Evolutionary conservation across 2,888 invertebrate genomes (phyloP), one percentile per base, ranked within the genome.

Genomic region (Spilosoma lubricipeda): DNA sequence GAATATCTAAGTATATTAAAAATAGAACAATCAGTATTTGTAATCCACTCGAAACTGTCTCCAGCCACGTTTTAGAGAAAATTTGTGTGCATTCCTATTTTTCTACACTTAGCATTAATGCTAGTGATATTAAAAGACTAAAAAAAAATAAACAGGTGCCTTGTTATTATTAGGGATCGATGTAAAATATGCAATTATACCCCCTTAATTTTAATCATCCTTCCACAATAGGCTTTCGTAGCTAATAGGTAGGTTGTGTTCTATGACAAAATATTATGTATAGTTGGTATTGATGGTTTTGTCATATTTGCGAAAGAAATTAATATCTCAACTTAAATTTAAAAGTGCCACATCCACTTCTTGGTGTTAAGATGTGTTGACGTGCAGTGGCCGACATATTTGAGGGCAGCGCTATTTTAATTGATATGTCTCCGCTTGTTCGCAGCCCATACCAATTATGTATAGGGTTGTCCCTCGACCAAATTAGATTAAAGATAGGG

Each of bases 381-480:
- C 82, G 71, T 75, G 80, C 72, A 79, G 88, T 87, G 86, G 85
- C 85, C 76, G 80, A 83, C 88, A 87, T 88, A 85, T 83, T 83
- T 82, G 88, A 81, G 82, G 80, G 81, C 83, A 77, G 85, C 86
- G 90, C 90, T 91, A 94, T 93, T 93, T 94, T 94, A 94, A 94
- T 94, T 94, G 94, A 93, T 94, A 93, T 93, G 93, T 94, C 93
- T 90, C 86, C 85, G 86, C 77, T 82, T 79, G 82, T 81, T 80
- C 80, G 77, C 87, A 88, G 87, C 82, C 89, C 84, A 87, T 90
- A 89, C 89, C 90, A 88, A 91, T 91, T 88, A 89, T 81, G 80
- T 82, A 66, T 72, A 80, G 82, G 78, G 85, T 65, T 84, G 83
- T 71, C 73, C 73, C 30, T n/a, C 66, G 39, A 23, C 39, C 20